Evolutionary conservation across 2,113 vertebrate genomes (phyloP).

Genomic region (Burhinus bistriatus): DNA sequence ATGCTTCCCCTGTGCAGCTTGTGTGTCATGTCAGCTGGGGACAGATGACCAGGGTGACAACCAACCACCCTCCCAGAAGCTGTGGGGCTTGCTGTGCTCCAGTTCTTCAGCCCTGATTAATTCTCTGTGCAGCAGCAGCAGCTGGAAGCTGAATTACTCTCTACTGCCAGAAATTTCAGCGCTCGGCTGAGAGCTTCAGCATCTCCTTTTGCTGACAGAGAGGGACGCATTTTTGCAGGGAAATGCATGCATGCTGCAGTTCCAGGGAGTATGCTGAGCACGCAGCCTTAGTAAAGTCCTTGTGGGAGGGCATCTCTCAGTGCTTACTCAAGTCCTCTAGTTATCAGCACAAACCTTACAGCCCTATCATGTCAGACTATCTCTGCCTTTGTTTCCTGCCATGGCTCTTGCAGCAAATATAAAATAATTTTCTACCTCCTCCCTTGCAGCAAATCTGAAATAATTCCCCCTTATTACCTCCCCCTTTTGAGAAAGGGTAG

Average conservation of each 20-base stretch:
- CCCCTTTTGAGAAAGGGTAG: not conserved
- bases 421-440: not conserved
- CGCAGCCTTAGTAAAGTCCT: not conserved
- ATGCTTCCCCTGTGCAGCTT: not conserved
- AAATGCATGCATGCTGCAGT: not conserved
- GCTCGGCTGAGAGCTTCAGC: not conserved
- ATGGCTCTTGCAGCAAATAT: not conserved
- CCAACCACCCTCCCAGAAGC: not conserved
- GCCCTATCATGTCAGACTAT: not conserved
- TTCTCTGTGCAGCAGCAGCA: not conserved
- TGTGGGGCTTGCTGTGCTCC: not conserved
- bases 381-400: not conserved
- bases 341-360: not conserved
- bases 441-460: not conserved
- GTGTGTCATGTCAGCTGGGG: not conserved
- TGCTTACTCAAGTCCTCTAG: not conserved
- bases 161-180: not conserved
- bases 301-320: not conserved
- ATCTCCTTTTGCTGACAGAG: constrained; percentile 4
- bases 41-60: not conserved
- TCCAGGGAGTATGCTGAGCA: constrained; percentile 31
- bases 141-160: constrained; percentile 15
- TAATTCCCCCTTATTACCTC: not conserved
- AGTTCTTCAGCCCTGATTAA: constrained; percentile 4
- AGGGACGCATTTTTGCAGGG: not conserved